A percentile compares a stretch with the other conserved stretches of the same genome.
These are phyloP conservation scores for Pseudobourletiella spinata DNA, from an alignment of 1,140 invertebrate genomes.

Conservation along the genomic window DNA sequence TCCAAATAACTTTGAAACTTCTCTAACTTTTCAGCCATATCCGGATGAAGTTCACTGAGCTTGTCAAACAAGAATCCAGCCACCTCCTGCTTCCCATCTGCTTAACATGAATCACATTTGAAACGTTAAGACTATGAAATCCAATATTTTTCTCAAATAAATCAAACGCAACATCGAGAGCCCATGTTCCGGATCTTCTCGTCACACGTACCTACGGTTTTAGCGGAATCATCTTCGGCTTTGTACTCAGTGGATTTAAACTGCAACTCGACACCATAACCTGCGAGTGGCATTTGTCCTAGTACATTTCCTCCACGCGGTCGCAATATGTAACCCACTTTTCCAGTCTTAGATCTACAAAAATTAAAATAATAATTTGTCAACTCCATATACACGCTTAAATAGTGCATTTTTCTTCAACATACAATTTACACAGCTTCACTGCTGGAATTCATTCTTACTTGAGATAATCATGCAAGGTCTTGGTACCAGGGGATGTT, in stretches of 20 bases:
- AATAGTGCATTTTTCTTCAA: too few relatives aligned
- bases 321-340: conserved; percentile 28
- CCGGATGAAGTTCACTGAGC: conserved; percentile 64
- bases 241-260: conserved; percentile 99
- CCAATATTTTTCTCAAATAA: too few relatives aligned
- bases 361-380: background rate
- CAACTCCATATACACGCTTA: background rate
- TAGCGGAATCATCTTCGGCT: conserved; percentile 84
- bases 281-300: conserved; percentile 67
- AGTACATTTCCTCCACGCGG: conserved; percentile 31
- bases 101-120: background rate
- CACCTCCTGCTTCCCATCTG: conserved; percentile 57
- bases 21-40: conserved; percentile 59
- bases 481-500: conserved; percentile 6
- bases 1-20: conserved; percentile 57
- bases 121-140: background rate
- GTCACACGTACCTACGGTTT: conserved; percentile 50
- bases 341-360: conserved; percentile 12
- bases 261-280: conserved; percentile 96
- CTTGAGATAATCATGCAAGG: conserved; percentile 29
- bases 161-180: too few relatives aligned
- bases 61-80: conserved; percentile 84
- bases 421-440: background rate
- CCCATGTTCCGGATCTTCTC: too few relatives aligned
- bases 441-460: conserved; percentile 6